Conservation (phyloP, 1,140 invertebrate genomes). For the Agraylea sexmaculata region DNA sequence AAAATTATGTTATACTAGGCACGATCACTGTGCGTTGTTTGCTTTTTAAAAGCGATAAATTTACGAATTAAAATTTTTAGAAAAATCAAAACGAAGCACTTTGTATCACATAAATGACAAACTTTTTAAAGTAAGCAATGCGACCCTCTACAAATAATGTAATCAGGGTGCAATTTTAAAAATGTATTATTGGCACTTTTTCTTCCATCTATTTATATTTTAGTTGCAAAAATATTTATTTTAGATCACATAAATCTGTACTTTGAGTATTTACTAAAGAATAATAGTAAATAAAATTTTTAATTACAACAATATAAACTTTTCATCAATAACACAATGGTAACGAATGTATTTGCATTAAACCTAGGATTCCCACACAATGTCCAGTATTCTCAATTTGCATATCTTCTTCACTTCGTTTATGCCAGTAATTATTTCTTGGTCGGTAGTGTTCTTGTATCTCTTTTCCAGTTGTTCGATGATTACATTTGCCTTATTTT, state of each 20-base stretch:
- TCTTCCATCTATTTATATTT: neutral
- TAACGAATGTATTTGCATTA: neutral
- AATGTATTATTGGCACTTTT: neutral
- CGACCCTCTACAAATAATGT: too few relatives aligned
- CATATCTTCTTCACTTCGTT: slow-evolving; percentile 61
- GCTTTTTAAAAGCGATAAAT: too few relatives aligned
- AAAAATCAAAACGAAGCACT: too few relatives aligned
- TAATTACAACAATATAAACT: neutral
- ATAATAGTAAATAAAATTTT: neutral
- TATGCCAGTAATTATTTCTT: slow-evolving; percentile 46
- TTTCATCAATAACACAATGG: neutral
- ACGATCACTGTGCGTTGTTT: too few relatives aligned
- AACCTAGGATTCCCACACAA: slow-evolving; percentile 27
- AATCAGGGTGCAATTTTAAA: neutral
- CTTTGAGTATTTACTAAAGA: neutral
- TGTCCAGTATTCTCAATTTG: slow-evolving; percentile 43
- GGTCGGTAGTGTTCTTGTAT: slow-evolving; percentile 40
- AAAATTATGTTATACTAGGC: too few relatives aligned
- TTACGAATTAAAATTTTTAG: too few relatives aligned
- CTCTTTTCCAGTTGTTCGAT: slow-evolving; percentile 42
- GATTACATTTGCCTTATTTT: slow-evolving; percentile 52
- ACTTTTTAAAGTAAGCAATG: too few relatives aligned
- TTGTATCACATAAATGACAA: too few relatives aligned
- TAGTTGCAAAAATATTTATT: too few relatives aligned
- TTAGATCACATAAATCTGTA: slow-evolving; percentile 3